Base-by-base conservation (phyloP, 1,140 invertebrate genomes). In the Nomia melanderi region DNA sequence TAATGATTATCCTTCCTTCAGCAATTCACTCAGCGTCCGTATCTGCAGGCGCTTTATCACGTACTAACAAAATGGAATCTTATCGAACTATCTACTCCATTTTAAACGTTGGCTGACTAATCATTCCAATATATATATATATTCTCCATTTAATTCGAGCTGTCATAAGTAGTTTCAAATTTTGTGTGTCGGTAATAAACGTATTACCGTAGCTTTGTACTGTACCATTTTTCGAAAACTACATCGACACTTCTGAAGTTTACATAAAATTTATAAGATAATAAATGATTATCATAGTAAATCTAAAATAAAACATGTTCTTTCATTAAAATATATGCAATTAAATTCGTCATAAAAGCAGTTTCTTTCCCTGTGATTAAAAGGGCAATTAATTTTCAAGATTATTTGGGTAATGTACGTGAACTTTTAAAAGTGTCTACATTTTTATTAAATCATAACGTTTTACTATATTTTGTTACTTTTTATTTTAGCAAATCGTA, bases 21-120 rank as follows among this genome's bases (percentile, higher is more conserved):
- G 29, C 25, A 72, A 60, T 56, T 64, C 67, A 12, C 33, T 56
- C 12, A 50, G 62, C 69, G 59, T 67, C 66, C 50, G 64, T 81
- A 75, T 36, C 53, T 50, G 25, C 41, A 57, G 39, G 71, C 47
- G 69, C 33, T 60, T 85, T 85, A 85, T 86, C 84, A 14, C 20
- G 14, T 27, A 20, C 33, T 25, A 53, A n/a, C 41, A 29, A 62
- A 69, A 83, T 64, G 50, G 6, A 59, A 60, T 59, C 77, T 86
- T 86, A 86, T 86, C 84, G 14, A 72, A 31, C 71, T 86, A 85
- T 86, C 83, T 74, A 33, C 2, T 60, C 23, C n/a, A 62, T 50
- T 36, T n/a, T 20, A 54, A 23, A 66, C 50, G 63, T n/a, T n/a
- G n/a, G n/a, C 50, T 86, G 84, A 86, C 73, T 86, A 86, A 86